Conservation (phyloP, 2,888 invertebrate genomes). For the Oscheius sp. region DNA sequence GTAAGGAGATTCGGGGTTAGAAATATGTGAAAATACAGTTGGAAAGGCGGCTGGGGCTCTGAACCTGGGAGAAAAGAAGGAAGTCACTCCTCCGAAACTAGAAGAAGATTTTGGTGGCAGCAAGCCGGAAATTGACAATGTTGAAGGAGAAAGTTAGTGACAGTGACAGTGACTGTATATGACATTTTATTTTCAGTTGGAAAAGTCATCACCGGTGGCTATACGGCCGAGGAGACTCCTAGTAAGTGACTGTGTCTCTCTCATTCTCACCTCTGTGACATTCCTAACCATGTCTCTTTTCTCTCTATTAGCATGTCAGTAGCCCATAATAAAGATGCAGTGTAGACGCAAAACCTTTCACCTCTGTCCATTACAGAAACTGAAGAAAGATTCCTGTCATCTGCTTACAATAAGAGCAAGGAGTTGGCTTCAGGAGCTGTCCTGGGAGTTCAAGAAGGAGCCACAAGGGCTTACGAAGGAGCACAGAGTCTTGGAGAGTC, state of each 20-base stretch:
- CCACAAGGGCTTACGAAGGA: not conserved
- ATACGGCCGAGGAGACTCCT: constrained; percentile 1
- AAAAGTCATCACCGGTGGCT: constrained; percentile 17
- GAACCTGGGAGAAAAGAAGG: constrained; percentile 9
- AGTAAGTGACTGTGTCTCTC: constrained; percentile 15
- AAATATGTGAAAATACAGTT: not conserved
- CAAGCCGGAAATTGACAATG: constrained; percentile 20
- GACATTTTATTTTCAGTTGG: constrained; percentile 18
- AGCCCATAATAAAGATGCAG: too few species aligned
- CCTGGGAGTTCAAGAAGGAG: not conserved
- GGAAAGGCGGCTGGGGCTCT: constrained; percentile 15
- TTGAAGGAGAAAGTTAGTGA: constrained; percentile 29
- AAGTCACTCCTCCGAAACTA: not conserved
- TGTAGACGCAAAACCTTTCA: too few species aligned
- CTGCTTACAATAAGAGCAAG: too few species aligned
- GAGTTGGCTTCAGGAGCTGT: not conserved
- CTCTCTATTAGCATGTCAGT: too few species aligned
- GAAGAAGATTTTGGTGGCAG: not conserved
- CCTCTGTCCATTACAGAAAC: too few species aligned
- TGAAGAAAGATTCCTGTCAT: too few species aligned
- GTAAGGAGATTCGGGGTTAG: not conserved
- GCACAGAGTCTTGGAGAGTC: not conserved
- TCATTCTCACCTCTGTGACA: too few species aligned
- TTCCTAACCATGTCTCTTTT: too few species aligned
- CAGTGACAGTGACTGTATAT: not conserved